Conservation (phyloP, 2,113 vertebrate genomes). For the Scatophagus argus region DNA sequence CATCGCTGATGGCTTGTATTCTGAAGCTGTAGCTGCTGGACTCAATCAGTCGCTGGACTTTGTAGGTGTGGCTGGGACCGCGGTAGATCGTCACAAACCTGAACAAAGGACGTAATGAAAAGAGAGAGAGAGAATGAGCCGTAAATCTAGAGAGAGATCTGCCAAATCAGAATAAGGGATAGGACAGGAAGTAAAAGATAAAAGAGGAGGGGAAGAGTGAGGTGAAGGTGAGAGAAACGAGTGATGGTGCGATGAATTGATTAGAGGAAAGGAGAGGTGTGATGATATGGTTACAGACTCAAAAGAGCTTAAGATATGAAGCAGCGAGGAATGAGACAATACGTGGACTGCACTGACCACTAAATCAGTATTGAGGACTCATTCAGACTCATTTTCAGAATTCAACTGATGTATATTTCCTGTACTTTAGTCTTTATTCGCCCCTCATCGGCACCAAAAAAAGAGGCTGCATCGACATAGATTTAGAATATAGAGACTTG, state of each 20-base stretch:
- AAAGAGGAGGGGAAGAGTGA: not conserved
- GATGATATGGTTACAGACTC: not conserved
- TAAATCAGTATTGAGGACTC: not conserved
- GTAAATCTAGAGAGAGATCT: not conserved
- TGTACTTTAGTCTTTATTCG: not conserved
- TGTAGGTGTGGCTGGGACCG: constrained; percentile 98
- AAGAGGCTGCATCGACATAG: not conserved
- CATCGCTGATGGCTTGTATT: constrained; percentile 94
- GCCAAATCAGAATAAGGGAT: not conserved
- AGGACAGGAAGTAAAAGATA: not conserved
- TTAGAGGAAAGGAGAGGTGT: not conserved
- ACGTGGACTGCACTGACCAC: not conserved
- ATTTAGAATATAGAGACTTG: not conserved
- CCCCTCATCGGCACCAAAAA: not conserved
- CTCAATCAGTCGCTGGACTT: constrained; percentile 94
- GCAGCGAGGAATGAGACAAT: not conserved
- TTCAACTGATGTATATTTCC: not conserved
- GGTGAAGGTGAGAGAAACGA: not conserved
- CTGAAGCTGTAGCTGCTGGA: constrained; percentile 94
- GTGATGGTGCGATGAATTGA: not conserved
- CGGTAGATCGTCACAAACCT: constrained; percentile 96
- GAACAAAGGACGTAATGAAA: not conserved
- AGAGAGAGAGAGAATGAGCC: constrained; percentile 1
- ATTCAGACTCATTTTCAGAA: not conserved
- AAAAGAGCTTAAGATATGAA: not conserved